These are phyloP conservation scores for Lacerta bilineata DNA, from an alignment of 2,797 vertebrate species.

Conservation along the genomic window DNA sequence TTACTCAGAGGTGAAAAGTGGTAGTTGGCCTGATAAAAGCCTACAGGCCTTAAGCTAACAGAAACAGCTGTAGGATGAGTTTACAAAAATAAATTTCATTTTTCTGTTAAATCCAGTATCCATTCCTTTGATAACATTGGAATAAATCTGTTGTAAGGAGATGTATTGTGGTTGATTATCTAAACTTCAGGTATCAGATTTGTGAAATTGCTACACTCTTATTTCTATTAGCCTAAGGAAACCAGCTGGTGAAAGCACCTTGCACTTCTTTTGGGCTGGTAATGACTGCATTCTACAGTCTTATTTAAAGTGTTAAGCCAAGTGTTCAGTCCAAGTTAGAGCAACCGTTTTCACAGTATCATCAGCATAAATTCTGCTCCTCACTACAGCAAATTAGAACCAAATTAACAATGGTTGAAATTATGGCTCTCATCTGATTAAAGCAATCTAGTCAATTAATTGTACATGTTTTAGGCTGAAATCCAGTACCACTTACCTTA, in stretches of 20 bases:
- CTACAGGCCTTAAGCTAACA: too few species aligned
- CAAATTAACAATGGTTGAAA: slow-evolving; percentile 28
- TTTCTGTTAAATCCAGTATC: too few species aligned
- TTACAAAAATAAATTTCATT: too few species aligned
- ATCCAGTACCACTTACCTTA: not conserved
- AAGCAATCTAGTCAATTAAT: not conserved
- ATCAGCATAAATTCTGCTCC: not conserved
- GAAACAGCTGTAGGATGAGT: too few species aligned
- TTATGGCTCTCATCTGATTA: not conserved
- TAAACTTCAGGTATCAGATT: not conserved
- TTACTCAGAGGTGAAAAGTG: too few species aligned
- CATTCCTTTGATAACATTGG: too few species aligned
- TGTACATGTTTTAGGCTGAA: not conserved
- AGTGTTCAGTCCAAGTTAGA: not conserved
- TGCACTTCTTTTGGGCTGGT: not conserved
- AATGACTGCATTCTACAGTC: not conserved
- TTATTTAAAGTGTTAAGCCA: slow-evolving; percentile 6
- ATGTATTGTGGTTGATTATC: not conserved
- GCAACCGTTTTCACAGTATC: slow-evolving; percentile 1
- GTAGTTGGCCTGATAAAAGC: too few species aligned
- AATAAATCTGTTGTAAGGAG: too few species aligned
- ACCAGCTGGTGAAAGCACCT: not conserved
- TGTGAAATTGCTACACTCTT: not conserved
- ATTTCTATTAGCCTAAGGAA: not conserved
- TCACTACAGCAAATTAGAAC: not conserved